These are phyloP conservation scores for Tolypeutes matacus DNA, from an alignment of 2,797 vertebrate genomes.

Conservation along the genomic window DNA sequence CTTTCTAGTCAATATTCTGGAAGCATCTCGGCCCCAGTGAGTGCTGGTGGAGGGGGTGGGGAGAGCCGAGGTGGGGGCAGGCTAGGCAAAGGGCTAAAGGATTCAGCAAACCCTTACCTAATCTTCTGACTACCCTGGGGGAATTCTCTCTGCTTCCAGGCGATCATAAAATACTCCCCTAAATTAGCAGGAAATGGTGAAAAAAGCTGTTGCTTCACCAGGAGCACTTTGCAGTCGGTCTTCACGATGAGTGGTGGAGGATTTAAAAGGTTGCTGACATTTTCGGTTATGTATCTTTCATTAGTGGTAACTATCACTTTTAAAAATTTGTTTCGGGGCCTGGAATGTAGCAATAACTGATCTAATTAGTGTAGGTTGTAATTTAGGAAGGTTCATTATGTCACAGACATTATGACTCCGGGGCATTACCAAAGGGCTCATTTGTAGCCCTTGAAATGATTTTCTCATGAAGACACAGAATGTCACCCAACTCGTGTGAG, in stretches of 20 bases:
- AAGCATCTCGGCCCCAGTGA: background rate
- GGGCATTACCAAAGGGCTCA: conserved; percentile 88
- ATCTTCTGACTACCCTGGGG: conserved; percentile 18
- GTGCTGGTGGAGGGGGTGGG: background rate
- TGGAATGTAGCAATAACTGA: conserved; percentile 89
- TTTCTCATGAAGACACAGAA: conserved; percentile 85
- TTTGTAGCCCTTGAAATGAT: conserved; percentile 88
- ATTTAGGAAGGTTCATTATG: conserved; percentile 90
- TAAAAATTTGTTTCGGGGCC: conserved; percentile 88
- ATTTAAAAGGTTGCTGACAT: conserved; percentile 84
- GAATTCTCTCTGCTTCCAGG: conserved; percentile 34
- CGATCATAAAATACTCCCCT: conserved; percentile 29
- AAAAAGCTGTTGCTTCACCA: background rate
- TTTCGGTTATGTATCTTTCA: conserved; percentile 85
- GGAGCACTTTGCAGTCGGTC: conserved; percentile 35
- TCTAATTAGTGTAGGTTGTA: conserved; percentile 91
- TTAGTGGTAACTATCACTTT: conserved; percentile 88
- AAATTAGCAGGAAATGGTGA: conserved; percentile 60
- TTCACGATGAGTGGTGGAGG: background rate
- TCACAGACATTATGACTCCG: conserved; percentile 90
- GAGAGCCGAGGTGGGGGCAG: background rate
- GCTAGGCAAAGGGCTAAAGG: background rate
- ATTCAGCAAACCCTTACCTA: background rate
- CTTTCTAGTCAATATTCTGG: conserved; percentile 7
- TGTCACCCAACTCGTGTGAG: conserved; percentile 62